These are phyloP conservation scores for Rallus crepitans DNA, from an alignment of 2,797 vertebrate species.

Conservation along the genomic window DNA sequence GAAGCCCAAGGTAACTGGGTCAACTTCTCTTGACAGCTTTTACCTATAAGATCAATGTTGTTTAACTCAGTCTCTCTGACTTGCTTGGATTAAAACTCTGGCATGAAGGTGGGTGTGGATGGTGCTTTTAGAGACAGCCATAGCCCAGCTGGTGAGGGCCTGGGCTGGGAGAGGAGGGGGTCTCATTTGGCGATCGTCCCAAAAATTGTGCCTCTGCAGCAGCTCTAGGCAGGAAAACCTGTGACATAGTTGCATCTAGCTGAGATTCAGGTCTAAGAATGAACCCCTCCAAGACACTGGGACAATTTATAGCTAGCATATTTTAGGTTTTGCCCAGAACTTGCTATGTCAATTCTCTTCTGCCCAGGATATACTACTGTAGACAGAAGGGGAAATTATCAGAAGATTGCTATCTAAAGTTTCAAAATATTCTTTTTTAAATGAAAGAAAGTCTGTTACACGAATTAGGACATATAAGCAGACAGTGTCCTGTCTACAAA, in stretches of 20 bases:
- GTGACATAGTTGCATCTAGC: neutral
- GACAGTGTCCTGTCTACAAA: neutral
- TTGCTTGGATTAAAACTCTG: neutral
- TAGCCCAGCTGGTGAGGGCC: rapidly evolving
- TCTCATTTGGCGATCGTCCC: rapidly evolving
- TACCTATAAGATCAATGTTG: neutral
- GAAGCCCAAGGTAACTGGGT: neutral
- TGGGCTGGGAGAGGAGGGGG: neutral
- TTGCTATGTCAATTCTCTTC: neutral
- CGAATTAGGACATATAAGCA: neutral
- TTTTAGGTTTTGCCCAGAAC: neutral
- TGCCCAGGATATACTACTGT: neutral
- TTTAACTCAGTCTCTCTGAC: neutral
- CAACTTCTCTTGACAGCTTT: neutral
- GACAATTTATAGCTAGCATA: too few species aligned
- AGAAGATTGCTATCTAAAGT: neutral
- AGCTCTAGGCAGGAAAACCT: neutral
- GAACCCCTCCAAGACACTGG: neutral
- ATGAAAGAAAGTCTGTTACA: neutral
- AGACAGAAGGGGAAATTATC: neutral
- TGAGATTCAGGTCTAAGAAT: neutral
- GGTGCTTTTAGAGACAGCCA: neutral
- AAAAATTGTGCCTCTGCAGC: rapidly evolving
- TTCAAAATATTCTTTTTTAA: neutral
- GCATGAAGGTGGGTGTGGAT: neutral